Evolutionary conservation across 2,113 vertebrate genomes (phyloP).

Genomic region (Xiphophorus couchianus): DNA sequence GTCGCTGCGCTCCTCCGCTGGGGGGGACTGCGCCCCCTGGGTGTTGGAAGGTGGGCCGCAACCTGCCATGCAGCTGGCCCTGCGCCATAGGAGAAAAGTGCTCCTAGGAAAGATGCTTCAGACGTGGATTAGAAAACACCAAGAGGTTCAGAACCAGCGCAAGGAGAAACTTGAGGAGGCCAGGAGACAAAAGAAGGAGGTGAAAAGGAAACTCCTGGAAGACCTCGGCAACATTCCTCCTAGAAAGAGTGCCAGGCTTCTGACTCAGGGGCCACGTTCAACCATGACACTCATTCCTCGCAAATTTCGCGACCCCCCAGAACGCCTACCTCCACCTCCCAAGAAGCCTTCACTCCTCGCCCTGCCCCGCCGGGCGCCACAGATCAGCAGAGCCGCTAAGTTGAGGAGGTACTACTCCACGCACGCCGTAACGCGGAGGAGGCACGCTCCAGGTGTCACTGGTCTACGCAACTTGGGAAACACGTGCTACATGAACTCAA

Average conservation of each 20-base stretch:
- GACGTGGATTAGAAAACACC: constrained; percentile 84
- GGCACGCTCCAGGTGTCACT: constrained; percentile 92
- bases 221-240: constrained; percentile 91
- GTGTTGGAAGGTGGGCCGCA: constrained; percentile 71
- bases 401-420: constrained; percentile 81
- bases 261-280: constrained; percentile 86
- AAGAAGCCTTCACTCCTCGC: constrained; percentile 69
- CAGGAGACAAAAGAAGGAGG: constrained; percentile 86
- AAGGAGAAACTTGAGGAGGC: constrained; percentile 86
- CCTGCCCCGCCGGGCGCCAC: constrained; percentile 67
- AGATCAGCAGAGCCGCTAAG: constrained; percentile 64
- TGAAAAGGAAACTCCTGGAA: constrained; percentile 90
- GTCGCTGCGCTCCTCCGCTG: constrained; percentile 85
- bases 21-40: constrained; percentile 73
- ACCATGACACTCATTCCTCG: constrained; percentile 82
- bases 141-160: constrained; percentile 78
- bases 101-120: constrained; percentile 85
- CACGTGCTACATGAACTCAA: constrained; percentile 99
- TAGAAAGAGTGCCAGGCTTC: constrained; percentile 92
- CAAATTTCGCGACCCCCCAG: constrained; percentile 85
- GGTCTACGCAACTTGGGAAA: constrained; percentile 97
- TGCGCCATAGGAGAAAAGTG: constrained; percentile 89
- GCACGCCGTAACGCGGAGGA: constrained; percentile 76
- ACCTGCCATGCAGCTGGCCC: constrained; percentile 88
- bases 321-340: constrained; percentile 70